Base-by-base conservation (phyloP, 2,797 vertebrate genomes). In the Sciurus vulgaris region DNA sequence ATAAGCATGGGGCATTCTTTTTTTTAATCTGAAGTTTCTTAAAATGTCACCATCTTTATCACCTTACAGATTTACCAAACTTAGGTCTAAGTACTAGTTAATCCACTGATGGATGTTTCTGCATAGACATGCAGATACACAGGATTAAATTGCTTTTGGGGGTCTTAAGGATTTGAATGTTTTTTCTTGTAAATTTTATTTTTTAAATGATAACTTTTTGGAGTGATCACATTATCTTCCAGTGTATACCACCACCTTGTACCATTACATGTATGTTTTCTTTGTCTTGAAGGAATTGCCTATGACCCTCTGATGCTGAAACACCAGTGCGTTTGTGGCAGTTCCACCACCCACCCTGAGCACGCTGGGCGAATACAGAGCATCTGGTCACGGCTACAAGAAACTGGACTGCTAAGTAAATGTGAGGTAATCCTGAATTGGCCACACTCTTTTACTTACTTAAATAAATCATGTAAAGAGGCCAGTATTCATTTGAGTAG, bases 351-450 rank as follows among this genome's bases (percentile, higher is more conserved):
- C 86, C 99, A 99, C 91, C 99, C 98, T 0, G 98, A 99, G 96
- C 98, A 99, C 0, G 98, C 98, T 63, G 98, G 98, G 90, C 98
- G 99, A 81, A 98, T 99, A 95, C 99, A 99, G 97, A 99, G 99
- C 98, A 99, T 99, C 98, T 99, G 99, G 98, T 99, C 99, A 93
- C 98, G 98, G 86, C 97, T 99, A 88, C 98, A 99, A 98, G 98
- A 99, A 98, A 98, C 98, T 11, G 98, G 99, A 63, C 84, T 99
- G 97, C 97, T 99, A 95, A 98, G 98, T 98, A 98, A 98, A 97
- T 99, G 98, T 0, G 98, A 99, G 99, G 99, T 99, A 99, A 98
- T 97, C 97, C 94, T 74, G 79, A 82, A 98, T 96, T 96, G 95
- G 97, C 96, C 87, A 97, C 96, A 97, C 96, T 97, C 93, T 86